Base-by-base conservation (phyloP, 2,888 invertebrate genomes). In the Gibbula magus region DNA sequence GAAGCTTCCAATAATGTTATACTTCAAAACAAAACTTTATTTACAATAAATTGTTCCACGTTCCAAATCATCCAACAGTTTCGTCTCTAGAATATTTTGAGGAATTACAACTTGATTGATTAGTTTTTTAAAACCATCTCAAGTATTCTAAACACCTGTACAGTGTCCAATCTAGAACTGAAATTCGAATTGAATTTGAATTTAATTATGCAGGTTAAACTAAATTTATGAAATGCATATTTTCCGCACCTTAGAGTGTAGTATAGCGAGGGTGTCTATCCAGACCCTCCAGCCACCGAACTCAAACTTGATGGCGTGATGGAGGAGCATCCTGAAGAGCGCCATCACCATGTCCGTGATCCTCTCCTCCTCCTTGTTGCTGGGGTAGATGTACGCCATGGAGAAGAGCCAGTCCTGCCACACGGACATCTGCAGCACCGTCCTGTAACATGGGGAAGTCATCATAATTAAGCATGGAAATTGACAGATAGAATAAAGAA, bases 271-370 rank as follows among this genome's bases (percentile, higher is more conserved):
- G 0, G 99, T 99, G 92, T 99, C 99, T 5, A 99, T 99, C 99
- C 99, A 99, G 22, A 99, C 99, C 82, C 99, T 94, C 99, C 99
- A 99, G 20, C 99, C 99, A 5, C 99, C 99, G 91, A 98, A 99
- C 93, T 99, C 99, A 90, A 97, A 97, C 92, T 99, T 99, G 88
- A 99, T 98, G 56, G 99, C 99, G 93, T 99, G 99, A 93, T 99
- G 99, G 67, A 99, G 94, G 82, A 99, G 94, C 97, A 99, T 98
- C 20, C 98, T 95, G 94, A 99, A 99, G 87, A 99, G 94, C 0
- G 98, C 97, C 93, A 99, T 99, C 54, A 99, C 99, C 97, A 99
- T 97, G 92, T 99, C 99, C 0, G 98, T 98, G 78, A 99, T 96
- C 93, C 98, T 97, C 92, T 98, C 97, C 91, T 99, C 98, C 91